phyloP scores from a whole-genome alignment of 2,797 vertebrate species.

The Scleropages formosus region DNA sequence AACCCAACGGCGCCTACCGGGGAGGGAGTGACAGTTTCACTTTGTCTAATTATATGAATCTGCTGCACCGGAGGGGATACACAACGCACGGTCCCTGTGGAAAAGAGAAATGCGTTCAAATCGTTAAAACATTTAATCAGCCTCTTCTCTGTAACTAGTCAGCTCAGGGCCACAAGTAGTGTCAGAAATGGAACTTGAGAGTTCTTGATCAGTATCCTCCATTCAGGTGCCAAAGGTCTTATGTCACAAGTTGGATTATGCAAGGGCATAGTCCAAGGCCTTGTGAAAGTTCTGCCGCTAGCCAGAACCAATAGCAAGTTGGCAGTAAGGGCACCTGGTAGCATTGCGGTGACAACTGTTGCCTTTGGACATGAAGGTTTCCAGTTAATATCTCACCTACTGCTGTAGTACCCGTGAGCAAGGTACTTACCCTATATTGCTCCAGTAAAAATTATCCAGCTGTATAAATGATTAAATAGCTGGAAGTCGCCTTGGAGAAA shows the following conservation, averaged over 20 bases:
- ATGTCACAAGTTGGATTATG: not conserved
- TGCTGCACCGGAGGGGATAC: not conserved
- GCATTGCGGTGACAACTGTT: no score
- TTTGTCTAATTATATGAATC: constrained; percentile 16
- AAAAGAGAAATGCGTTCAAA: not conserved
- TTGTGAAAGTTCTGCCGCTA: no score
- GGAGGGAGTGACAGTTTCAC: constrained; percentile 21
- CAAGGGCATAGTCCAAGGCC: no score
- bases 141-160: not conserved
- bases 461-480: no score
- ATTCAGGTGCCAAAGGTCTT: not conserved
- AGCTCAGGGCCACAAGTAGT: not conserved
- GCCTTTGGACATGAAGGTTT: no score
- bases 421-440: no score
- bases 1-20: constrained; percentile 24
- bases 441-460: no score
- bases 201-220: not conserved
- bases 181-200: not conserved
- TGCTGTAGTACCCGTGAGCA: no score
- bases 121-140: not conserved
- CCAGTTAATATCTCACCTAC: no score
- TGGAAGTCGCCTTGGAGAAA: no score
- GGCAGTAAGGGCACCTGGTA: not conserved
- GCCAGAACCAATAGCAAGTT: no score
- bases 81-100: not conserved